Base-by-base conservation (phyloP, 2,113 vertebrate genomes). In the Catharus bicknelli region DNA sequence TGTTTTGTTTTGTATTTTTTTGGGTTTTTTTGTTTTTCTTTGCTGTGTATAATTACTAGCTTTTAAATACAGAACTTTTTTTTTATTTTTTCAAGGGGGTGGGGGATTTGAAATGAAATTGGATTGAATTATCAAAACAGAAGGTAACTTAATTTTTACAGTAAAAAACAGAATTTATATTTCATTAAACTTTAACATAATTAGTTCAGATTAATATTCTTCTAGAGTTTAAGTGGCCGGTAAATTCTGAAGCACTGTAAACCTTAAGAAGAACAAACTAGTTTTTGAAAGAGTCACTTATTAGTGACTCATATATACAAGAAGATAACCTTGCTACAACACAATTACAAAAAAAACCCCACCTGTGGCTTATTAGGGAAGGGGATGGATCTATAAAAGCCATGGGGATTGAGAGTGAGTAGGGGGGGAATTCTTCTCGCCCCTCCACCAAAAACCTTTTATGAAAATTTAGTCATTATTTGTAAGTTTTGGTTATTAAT, bases 111-210 rank as follows among this genome's bases (percentile, higher is more conserved):
- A 20, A 61, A 47, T 95, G 95, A 95, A 88, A 88, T 54, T 91
- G 36, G 43, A 92, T 94, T 93, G 85, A 97, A 93, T 96, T 95
- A 90, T 88, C 88, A 95, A 68, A 92, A 78, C 58, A 96, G 95
- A 95, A 94, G 93, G 54, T 95, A 95, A 84, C 36, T 86, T 86
- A 91, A 90, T 94, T 95, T 97, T 93, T 68, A 83, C 66, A 87
- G 47, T 87, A 84, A 93, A 91, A 77, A 84, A 83, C 63, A 4
- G 19, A 63, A 64, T 88, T 79, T 75, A 10, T 83, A 23, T 93
- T 85, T 82, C 76, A 74, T 88, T 95, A 68, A 69, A 76, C 13
- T 75, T 95, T 87, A 91, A 70, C 7, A 53, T 75, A 83, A 93
- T 95, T 85, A 80, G 61, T 88, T 91, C 57, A 75, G 62, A 79